These are phyloP conservation scores for Nemoura dubitans DNA, from an alignment of 2,888 invertebrate species.

Conservation along the genomic window DNA sequence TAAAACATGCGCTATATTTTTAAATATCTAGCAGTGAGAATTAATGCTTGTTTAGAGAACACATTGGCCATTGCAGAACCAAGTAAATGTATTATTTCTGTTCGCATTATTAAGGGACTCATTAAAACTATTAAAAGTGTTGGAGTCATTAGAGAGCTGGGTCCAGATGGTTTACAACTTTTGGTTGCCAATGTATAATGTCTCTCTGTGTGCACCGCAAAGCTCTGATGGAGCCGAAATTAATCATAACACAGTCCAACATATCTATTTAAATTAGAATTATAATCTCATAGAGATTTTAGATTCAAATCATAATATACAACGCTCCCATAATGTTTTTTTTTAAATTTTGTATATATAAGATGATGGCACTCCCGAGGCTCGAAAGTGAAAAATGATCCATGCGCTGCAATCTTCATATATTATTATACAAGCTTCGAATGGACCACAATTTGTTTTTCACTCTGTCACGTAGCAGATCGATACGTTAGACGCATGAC, in stretches of 20 bases:
- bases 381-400: not conserved
- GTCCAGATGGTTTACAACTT: not conserved
- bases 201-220: too few relatives aligned
- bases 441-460: not conserved
- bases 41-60: not conserved
- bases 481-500: not conserved
- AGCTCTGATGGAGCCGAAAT: too few relatives aligned
- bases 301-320: not conserved
- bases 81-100: not conserved
- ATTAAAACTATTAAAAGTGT: not conserved
- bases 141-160: not conserved
- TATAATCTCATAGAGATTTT: not conserved
- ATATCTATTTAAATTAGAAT: not conserved
- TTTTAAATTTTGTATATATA: not conserved
- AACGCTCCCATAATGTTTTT: not conserved
- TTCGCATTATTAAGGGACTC: not conserved
- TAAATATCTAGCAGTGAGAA: not conserved
- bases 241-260: not conserved
- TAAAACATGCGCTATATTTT: not conserved
- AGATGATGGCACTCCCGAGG: not conserved
- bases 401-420: not conserved
- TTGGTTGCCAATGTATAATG: too few relatives aligned
- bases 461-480: not conserved
- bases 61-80: too few relatives aligned
- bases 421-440: not conserved